Base-by-base conservation (phyloP, 2,888 invertebrate species). In the Spodoptera exigua region DNA sequence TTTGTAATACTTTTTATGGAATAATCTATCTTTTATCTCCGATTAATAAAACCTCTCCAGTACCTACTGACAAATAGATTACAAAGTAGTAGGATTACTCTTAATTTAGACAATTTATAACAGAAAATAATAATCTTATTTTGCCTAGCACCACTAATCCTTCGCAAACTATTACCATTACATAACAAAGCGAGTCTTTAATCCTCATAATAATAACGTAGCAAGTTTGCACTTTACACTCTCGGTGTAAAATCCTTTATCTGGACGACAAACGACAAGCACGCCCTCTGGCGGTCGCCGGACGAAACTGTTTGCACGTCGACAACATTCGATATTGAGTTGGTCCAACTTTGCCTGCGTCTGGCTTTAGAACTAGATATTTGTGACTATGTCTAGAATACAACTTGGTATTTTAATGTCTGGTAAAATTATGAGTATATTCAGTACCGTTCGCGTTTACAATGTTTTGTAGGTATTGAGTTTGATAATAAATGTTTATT, bases 181-280 rank as follows among this genome's bases (percentile, higher is more conserved):
- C 27, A 3, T 9, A 27, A 27, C 27, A 27, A 27, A 27, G 27
- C 27, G 27, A 9, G 27, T n/a, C 39, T 35, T 55, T 59, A 43
- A 54, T 66, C 66, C 44, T 37, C 67, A 51, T 74, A 73, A 77
- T 79, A 76, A 70, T 58, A 62, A 77, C 75, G 75, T 72, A 76
- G 81, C 62, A 27, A 27, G 27, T 27, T 27, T 27, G 27, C 27
- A 27, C 9, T 27, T 27, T 27, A 27, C 27, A 27, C 27, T 27
- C 9, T 65, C 17, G 45, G 12, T 39, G 40, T 39, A 75, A 67
- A 72, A 75, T 68, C 76, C 69, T 79, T 73, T 74, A 76, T 74
- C 74, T 54, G 44, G 59, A 27, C 27, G 27, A 27, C 27, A 27
- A 27, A 27, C 60, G 60, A 64, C 59, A 60, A 66, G 58, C 77